Evolutionary conservation across 2,113 vertebrate species (phyloP), one percentile per base, ranked within the genome.

Genomic region (Caranx melampygus): DNA sequence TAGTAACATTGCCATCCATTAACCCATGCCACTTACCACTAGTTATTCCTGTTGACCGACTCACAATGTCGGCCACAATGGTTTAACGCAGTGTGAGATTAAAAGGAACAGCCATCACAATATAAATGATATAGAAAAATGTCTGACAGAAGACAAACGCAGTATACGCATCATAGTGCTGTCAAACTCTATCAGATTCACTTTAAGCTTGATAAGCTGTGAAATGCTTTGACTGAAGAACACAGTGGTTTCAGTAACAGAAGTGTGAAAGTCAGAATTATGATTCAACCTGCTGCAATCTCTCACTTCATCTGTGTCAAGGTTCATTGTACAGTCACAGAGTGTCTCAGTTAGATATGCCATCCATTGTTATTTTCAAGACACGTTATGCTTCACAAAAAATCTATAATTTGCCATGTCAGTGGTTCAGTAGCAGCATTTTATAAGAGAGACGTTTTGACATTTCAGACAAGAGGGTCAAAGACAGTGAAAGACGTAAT

Each of bases 1-100:
- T 31, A 44, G 2, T 5, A 12, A 35, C 49, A 51, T 1, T 51
- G 49, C 16, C 49, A 51, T 51, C 7, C 7, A 9, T 51, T 20
- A 18, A 51, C 49, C 47, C 16, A 18, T 49, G 47, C 9, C 12
- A 15, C 14, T 47, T 44, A 9, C 34, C 11, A 61, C 58, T 57
- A 52, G n/a, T 6, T 8, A n/a, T 51, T n/a, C 49, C 57, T 37
- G 47, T 57, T 69, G 49, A 64, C 21, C 52, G 64, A 54, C 64
- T 59, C 34, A 64, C 15, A 79, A 8, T 31, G 26, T 57, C 44
- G 18, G 42, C 42, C 47, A 11, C 62, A 68, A 68, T 26, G 42
- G 33, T 69, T 57, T 63, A 55, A 62, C 49, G 60, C 49, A 75
- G 51, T 16, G 26, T 65, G 15, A 58, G 57, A 45, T 63, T 62